phyloP scores from a whole-genome alignment of 1,140 invertebrate species.

The Cataglyphis hispanica region DNA sequence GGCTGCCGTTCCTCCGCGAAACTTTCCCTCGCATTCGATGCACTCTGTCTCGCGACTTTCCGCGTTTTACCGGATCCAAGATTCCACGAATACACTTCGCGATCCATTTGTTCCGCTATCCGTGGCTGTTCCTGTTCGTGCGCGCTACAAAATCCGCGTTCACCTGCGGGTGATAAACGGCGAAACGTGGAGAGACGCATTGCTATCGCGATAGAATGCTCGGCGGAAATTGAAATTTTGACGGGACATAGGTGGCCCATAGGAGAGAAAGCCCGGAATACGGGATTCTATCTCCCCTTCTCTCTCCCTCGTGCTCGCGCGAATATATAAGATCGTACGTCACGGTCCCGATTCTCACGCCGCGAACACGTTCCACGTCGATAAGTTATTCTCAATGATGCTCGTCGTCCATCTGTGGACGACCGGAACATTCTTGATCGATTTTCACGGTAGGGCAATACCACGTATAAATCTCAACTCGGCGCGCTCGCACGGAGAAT shows the following conservation, averaged over 20 bases:
- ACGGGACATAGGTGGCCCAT: slow-evolving; percentile 72
- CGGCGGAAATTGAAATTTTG: slow-evolving; percentile 84
- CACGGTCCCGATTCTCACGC: slow-evolving; percentile 69
- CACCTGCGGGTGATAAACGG: slow-evolving; percentile 77
- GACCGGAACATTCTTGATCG: slow-evolving; percentile 70
- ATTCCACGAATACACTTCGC: slow-evolving; percentile 63
- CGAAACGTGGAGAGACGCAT: slow-evolving; percentile 77
- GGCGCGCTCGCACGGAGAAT: neutral
- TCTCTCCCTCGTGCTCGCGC: neutral
- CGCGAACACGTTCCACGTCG: slow-evolving; percentile 74
- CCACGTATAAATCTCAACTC: slow-evolving; percentile 30
- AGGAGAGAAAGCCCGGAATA: slow-evolving; percentile 66
- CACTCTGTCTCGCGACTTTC: neutral
- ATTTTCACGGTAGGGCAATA: slow-evolving; percentile 70
- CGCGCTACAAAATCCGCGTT: slow-evolving; percentile 59
- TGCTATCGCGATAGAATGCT: slow-evolving; percentile 78
- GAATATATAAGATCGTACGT: slow-evolving; percentile 77
- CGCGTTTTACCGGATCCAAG: slow-evolving; percentile 37
- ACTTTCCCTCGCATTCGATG: neutral
- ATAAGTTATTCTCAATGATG: slow-evolving; percentile 83
- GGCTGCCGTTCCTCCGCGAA: slow-evolving; percentile 1
- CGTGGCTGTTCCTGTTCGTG: slow-evolving; percentile 30
- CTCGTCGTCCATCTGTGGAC: slow-evolving; percentile 77
- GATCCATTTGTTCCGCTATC: slow-evolving; percentile 70
- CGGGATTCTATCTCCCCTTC: slow-evolving; percentile 28